phyloP scores from a whole-genome alignment of 1,140 invertebrate species.

The Nasonia giraulti region DNA sequence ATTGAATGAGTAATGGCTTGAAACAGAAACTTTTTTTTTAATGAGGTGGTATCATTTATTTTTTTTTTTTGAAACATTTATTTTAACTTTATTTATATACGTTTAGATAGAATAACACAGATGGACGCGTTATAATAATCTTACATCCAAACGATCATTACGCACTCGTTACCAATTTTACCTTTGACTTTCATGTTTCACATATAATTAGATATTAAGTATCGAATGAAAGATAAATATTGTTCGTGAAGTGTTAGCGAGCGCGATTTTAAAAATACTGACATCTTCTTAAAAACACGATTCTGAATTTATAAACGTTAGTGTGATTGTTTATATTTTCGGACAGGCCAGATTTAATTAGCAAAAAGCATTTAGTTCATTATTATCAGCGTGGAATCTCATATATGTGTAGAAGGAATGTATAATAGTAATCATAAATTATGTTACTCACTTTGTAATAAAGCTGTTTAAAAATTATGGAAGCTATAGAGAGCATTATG shows the following conservation, averaged over 20 bases:
- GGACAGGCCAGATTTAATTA: too few relatives aligned
- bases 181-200: not conserved
- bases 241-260: too few relatives aligned
- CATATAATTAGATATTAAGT: not conserved
- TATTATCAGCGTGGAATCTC: not conserved
- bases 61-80: conserved; percentile 21
- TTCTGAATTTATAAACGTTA: too few relatives aligned
- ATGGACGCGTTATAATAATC: not conserved
- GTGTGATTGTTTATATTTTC: too few relatives aligned
- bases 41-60: not conserved
- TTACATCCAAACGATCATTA: not conserved
- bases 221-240: too few relatives aligned
- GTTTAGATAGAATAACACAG: conserved; percentile 10
- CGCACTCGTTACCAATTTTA: not conserved
- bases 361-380: not conserved
- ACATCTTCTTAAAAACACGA: too few relatives aligned
- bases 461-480: too few relatives aligned
- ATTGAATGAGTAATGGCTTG: not conserved
- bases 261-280: too few relatives aligned
- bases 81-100: conserved; percentile 35
- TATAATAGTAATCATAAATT: not conserved
- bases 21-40: not conserved
- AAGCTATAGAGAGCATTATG: too few relatives aligned
- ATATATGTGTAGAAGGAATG: not conserved
- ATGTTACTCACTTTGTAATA: too few relatives aligned